Conservation (phyloP, 2,888 invertebrate genomes). For the Ischnura elegans region DNA sequence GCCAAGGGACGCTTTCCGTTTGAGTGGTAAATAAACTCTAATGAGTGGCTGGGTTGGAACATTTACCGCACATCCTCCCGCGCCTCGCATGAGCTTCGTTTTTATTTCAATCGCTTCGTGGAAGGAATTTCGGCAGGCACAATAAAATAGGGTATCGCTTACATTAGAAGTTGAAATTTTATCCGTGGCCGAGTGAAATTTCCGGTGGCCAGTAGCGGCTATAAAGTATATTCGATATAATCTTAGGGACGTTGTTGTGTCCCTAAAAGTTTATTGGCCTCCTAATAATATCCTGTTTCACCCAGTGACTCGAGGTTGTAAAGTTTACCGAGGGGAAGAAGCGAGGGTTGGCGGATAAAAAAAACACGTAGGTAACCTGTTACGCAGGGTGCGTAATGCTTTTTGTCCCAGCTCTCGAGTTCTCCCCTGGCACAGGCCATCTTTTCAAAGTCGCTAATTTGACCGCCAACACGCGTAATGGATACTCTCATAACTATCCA, state of each 20-base stretch:
- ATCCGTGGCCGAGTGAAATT: conserved; percentile 50
- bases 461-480: conserved; percentile 37
- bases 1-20: background rate
- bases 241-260: conserved; percentile 42
- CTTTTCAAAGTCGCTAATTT: conserved; percentile 17
- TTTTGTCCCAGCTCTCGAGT: background rate
- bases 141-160: conserved; percentile 66
- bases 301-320: conserved; percentile 56
- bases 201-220: conserved; percentile 66
- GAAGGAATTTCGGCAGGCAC: conserved; percentile 54
- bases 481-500: conserved; percentile 39
- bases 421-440: background rate
- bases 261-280: conserved; percentile 61
- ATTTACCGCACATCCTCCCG: conserved; percentile 43
- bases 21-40: conserved; percentile 8
- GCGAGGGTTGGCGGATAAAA: background rate
- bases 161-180: conserved; percentile 61
- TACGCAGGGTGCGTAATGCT: background rate
- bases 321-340: background rate
- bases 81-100: conserved; percentile 24
- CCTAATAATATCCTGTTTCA: conserved; percentile 51
- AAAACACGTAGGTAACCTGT: conserved; percentile 7
- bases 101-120: conserved; percentile 42
- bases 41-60: background rate
- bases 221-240: conserved; percentile 66